Percentiles rank a stretch among this genome's conserved stretches.
These are phyloP conservation scores for Balaenoptera acutorostrata DNA, from an alignment of 2,113 vertebrate genomes.

Conservation along the genomic window DNA sequence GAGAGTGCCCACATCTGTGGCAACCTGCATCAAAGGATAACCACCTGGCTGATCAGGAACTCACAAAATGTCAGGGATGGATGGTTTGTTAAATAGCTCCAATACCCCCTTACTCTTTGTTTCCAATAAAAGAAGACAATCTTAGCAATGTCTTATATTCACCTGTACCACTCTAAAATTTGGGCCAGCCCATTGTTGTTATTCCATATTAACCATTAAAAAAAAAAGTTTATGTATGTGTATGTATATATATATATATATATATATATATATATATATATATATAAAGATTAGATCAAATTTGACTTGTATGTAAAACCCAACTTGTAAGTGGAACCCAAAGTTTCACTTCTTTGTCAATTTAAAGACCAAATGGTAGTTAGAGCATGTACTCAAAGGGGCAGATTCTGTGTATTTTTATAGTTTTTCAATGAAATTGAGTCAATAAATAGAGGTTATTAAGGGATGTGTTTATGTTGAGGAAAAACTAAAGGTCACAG, in stretches of 20 bases:
- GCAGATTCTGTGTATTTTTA: not conserved
- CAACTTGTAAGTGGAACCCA: not conserved
- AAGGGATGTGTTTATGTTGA: not conserved
- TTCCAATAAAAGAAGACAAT: not conserved
- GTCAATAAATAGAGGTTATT: not conserved
- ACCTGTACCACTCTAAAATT: not conserved
- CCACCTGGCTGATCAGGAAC: not conserved
- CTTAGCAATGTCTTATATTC: not conserved
- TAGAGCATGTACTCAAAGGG: not conserved
- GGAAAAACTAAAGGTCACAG: not conserved
- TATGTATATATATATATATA: not conserved
- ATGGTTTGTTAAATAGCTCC: not conserved
- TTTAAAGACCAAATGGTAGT: not conserved
- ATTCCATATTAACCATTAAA: not conserved
- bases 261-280: not conserved
- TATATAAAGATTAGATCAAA: not conserved
- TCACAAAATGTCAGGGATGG: not conserved
- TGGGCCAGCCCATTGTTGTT: not conserved
- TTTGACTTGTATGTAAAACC: not conserved
- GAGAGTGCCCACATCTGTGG: rapidly evolving
- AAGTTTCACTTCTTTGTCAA: not conserved
- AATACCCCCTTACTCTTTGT: rapidly evolving
- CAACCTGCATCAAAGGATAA: not conserved
- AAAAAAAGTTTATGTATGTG: too few species aligned
- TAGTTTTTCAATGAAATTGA: not conserved